Base-by-base conservation (phyloP, 1,140 invertebrate genomes). In the Monomorium pharaonis region DNA sequence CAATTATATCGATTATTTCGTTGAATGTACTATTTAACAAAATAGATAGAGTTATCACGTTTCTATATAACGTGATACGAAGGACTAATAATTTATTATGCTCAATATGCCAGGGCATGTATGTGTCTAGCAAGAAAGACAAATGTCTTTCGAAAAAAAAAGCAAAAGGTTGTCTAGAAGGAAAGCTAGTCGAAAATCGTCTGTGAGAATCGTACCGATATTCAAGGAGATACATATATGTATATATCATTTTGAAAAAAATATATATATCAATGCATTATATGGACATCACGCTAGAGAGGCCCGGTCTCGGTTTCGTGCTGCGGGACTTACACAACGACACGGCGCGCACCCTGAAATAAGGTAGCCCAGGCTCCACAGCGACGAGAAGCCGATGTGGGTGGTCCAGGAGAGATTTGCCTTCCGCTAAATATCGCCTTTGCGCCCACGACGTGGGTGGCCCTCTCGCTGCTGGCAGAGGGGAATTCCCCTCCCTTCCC, bases 351-450 rank as follows among this genome's bases (percentile, higher is more conserved):
- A 89, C 87, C 89, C 91, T 91, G 91, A 93, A 94, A 94, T 94
- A 94, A 94, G 92, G 93, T 93, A 94, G 92, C 91, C 89, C 69
- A 88, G 89, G 87, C 87, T 70, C 80, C 84, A n/a, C n/a, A 47
- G 67, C 81, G 89, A 86, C 69, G 76, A 81, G 77, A 56, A 89
- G 74, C 88, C 94, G 84, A 93, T 89, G 93, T 94, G 93, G 93
- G 93, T 94, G 94, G 94, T 92, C 94, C 91, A 87, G 89, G 91
- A 93, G 93, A 94, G 94, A 94, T 94, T 94, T 94, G 93, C 94
- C 94, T 94, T 94, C 93, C 93, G 94, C 94, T 94, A 94, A 94
- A 94, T 94, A 94, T 95, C 94, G 93, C 93, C 94, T 95, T 94
- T 93, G 92, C 92, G 93, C 93, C 93, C 92, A 92, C 94, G 87